Conservation (phyloP, 1,140 invertebrate genomes). For the Copidosoma floridanum region DNA sequence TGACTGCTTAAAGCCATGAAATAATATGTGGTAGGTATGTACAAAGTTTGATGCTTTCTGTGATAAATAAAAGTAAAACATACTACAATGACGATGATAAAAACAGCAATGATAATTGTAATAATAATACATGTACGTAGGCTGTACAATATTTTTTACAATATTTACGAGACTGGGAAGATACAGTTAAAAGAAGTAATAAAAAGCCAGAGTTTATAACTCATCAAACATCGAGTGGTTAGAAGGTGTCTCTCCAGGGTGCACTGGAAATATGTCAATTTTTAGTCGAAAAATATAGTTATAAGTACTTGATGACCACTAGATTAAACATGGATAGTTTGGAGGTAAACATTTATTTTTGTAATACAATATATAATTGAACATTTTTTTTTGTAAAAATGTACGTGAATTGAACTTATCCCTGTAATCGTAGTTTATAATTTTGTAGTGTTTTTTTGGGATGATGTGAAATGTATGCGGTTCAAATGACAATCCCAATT, state of each 20-base stretch:
- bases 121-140: not conserved
- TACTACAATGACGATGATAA: no score
- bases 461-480: constrained; percentile 21
- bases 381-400: not conserved
- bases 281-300: not conserved
- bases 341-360: constrained; percentile 7
- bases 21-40: not conserved
- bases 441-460: constrained; percentile 22
- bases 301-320: constrained; percentile 17
- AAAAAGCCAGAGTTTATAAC: not conserved
- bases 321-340: constrained; percentile 15
- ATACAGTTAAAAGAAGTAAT: not conserved
- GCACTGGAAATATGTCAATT: constrained; percentile 16
- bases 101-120: not conserved
- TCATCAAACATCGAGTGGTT: not conserved
- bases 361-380: not conserved
- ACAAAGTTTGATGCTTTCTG: no score
- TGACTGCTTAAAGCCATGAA: not conserved
- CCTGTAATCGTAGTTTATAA: no score
- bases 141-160: not conserved
- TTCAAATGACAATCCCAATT: constrained; percentile 22
- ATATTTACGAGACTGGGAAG: not conserved
- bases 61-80: no score
- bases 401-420: no score
- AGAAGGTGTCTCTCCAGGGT: constrained; percentile 6